A percentile compares a stretch with the other conserved stretches of the same genome.
These are phyloP conservation scores for Arion vulgaris DNA, from an alignment of 1,140 invertebrate genomes.

Conservation along the genomic window DNA sequence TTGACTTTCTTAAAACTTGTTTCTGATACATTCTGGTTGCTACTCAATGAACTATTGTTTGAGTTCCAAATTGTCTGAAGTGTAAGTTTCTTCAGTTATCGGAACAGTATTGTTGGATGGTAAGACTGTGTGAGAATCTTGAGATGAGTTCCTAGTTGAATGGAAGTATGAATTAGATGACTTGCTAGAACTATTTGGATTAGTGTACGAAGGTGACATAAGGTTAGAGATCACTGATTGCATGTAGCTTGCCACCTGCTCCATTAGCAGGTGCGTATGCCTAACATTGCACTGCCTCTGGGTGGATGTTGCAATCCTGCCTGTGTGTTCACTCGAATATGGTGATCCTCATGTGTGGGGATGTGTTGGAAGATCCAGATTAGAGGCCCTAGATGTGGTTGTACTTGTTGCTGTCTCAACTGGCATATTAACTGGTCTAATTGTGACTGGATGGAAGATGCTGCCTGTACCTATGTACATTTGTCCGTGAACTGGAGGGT, in stretches of 20 bases:
- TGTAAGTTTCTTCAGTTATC: neutral
- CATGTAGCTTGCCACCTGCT: conserved; percentile 49
- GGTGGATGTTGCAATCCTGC: conserved; percentile 31
- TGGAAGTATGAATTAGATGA: conserved; percentile 59
- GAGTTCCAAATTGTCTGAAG: conserved; percentile 25
- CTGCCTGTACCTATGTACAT: conserved; percentile 21
- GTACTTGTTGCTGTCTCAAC: neutral
- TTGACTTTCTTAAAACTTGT: conserved; percentile 56
- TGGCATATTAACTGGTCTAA: conserved; percentile 16
- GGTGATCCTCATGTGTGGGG: conserved; percentile 7
- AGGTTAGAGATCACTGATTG: conserved; percentile 63
- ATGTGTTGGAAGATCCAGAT: conserved; percentile 23
- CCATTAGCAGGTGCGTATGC: conserved; percentile 18
- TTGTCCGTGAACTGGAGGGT: conserved; percentile 12
- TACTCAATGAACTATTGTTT: conserved; percentile 25
- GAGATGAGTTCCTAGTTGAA: conserved; percentile 22
- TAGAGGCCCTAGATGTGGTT: neutral
- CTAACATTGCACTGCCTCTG: conserved; percentile 27
- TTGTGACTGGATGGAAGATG: conserved; percentile 28
- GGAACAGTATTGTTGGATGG: neutral
- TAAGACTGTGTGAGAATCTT: conserved; percentile 15
- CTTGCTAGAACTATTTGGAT: conserved; percentile 58
- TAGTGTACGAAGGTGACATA: conserved; percentile 50
- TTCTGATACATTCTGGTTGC: conserved; percentile 16
- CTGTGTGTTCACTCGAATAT: conserved; percentile 14